phyloP scores from a whole-genome alignment of 2,113 vertebrate species.

The Pygoscelis adeliae region DNA sequence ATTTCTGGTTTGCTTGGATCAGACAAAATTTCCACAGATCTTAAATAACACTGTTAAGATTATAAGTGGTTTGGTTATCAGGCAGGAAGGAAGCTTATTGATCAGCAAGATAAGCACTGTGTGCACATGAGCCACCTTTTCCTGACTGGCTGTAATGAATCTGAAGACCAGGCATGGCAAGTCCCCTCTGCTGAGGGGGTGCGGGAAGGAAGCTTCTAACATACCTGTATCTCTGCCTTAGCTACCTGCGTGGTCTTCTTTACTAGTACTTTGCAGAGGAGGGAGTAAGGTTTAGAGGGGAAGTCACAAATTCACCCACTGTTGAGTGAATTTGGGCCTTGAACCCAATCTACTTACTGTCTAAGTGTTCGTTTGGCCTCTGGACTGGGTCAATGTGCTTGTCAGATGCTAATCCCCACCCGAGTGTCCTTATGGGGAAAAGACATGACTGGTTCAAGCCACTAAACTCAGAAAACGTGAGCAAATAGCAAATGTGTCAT shows the following conservation, averaged over 20 bases:
- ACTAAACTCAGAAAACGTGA: not conserved
- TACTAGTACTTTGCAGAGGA: not conserved
- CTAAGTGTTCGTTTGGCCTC: not conserved
- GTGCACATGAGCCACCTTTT: constrained; percentile 42
- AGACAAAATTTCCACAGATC: constrained; percentile 30
- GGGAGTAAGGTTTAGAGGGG: not conserved
- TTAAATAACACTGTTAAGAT: constrained; percentile 59
- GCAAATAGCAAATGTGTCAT: not conserved
- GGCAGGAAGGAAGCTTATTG: constrained; percentile 66
- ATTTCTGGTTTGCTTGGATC: constrained; percentile 50
- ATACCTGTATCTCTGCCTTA: not conserved
- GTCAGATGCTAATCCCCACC: not conserved
- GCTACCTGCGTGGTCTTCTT: not conserved
- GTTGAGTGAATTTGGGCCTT: not conserved
- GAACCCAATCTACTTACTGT: not conserved
- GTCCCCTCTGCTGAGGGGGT: not conserved
- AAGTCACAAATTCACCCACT: not conserved
- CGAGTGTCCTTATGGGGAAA: not conserved
- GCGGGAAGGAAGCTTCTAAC: not conserved
- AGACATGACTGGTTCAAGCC: not conserved
- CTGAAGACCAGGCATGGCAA: not conserved
- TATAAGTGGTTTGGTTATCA: constrained; percentile 46
- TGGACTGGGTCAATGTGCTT: not conserved
- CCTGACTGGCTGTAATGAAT: constrained; percentile 6
- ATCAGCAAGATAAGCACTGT: constrained; percentile 52